These are phyloP conservation scores for Ascaphus truei DNA, from an alignment of 2,113 vertebrate genomes.

Conservation along the genomic window DNA sequence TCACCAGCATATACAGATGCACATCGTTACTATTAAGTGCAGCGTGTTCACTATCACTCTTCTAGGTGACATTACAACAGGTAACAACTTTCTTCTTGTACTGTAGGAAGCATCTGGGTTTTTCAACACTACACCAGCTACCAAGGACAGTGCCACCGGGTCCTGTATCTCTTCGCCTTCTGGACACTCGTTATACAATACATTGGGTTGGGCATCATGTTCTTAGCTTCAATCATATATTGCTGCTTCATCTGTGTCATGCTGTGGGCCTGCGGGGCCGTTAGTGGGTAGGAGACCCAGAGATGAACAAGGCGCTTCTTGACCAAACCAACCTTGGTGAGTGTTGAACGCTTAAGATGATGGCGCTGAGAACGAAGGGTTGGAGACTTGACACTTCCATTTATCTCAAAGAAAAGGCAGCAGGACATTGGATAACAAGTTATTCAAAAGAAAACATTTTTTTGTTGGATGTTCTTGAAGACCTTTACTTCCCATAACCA, in stretches of 20 bases:
- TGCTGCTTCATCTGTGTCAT: conserved; percentile 30
- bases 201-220: conserved; percentile 13
- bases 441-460: neutral
- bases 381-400: neutral
- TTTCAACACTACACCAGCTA: conserved; percentile 13
- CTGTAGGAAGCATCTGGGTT: conserved; percentile 28
- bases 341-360: neutral
- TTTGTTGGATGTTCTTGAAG: neutral
- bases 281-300: neutral
- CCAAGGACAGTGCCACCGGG: conserved; percentile 14
- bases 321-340: neutral
- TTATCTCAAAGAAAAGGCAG: neutral
- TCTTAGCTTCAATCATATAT: conserved; percentile 12
- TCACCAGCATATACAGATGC: too few species aligned
- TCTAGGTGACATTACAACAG: too few species aligned
- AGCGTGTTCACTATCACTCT: too few species aligned
- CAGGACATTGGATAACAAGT: neutral
- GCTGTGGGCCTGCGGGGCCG: conserved; percentile 25
- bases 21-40: too few species aligned
- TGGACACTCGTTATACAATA: conserved; percentile 28
- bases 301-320: neutral
- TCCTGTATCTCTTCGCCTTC: conserved; percentile 29
- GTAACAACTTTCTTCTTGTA: too few species aligned
- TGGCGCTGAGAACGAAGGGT: neutral
- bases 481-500: neutral